Evolutionary conservation across 2,113 vertebrate species (phyloP).

Genomic region (Bufo gargarizans): DNA sequence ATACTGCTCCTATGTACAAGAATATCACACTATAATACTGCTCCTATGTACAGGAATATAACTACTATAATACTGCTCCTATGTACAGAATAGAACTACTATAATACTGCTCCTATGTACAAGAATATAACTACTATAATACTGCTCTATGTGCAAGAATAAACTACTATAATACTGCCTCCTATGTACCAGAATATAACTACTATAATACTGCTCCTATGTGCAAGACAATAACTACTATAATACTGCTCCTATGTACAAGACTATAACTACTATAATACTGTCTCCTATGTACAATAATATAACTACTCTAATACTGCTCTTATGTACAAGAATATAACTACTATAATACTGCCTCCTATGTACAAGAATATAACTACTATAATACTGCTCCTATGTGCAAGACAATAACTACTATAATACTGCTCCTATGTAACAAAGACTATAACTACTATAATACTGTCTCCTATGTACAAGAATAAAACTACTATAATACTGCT

Average conservation of each 20-base stretch:
- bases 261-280: too few relatives aligned
- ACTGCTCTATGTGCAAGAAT: not conserved
- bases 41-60: not conserved
- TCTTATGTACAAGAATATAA: too few relatives aligned
- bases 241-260: too few relatives aligned
- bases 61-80: not conserved
- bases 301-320: not conserved
- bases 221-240: too few relatives aligned
- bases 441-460: conserved; percentile 7
- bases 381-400: not conserved
- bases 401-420: not conserved
- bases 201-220: not conserved
- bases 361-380: too few relatives aligned
- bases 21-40: conserved; percentile 2
- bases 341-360: too few relatives aligned
- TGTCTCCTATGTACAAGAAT: not conserved
- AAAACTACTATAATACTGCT: not conserved
- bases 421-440: not conserved
- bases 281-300: too few relatives aligned
- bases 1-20: not conserved
- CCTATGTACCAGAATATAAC: not conserved
- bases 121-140: not conserved
- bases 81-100: not conserved
- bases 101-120: not conserved
- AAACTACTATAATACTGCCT: not conserved